Conservation (phyloP, 2,797 vertebrate species). For the Petrocephalus sullivani region DNA sequence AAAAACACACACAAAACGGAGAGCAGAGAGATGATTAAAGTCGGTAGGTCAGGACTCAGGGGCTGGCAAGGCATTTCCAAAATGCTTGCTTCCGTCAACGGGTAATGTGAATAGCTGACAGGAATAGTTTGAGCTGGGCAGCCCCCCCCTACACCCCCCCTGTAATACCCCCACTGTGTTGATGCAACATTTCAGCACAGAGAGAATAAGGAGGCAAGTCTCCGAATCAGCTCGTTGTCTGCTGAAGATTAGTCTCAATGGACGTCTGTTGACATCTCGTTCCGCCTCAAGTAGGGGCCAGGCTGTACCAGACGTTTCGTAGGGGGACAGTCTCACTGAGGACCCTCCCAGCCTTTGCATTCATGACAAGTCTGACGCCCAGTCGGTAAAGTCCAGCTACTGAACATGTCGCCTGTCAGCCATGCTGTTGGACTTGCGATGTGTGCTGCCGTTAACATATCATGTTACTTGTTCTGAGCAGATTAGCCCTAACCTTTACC, state of each 20-base stretch:
- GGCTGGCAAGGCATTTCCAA: slow-evolving; percentile 9
- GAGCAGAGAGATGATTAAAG: slow-evolving; percentile 4
- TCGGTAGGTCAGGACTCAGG: neutral
- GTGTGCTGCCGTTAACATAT: neutral
- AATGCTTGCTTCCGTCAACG: slow-evolving; percentile 29
- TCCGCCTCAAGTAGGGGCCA: slow-evolving; percentile 1
- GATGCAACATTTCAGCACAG: slow-evolving; percentile 20
- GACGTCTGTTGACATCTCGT: slow-evolving; percentile 16
- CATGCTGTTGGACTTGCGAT: neutral
- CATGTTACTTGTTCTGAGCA: neutral
- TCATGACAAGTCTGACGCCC: slow-evolving; percentile 34
- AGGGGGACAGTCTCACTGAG: slow-evolving; percentile 28
- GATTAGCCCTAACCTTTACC: neutral
- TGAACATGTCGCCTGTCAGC: neutral
- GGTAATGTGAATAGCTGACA: slow-evolving; percentile 16
- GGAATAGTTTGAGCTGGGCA: slow-evolving; percentile 13
- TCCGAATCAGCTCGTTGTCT: slow-evolving; percentile 13
- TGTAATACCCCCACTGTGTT: slow-evolving; percentile 14
- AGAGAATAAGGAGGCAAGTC: slow-evolving; percentile 32
- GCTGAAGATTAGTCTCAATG: slow-evolving; percentile 14
- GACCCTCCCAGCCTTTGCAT: slow-evolving; percentile 31
- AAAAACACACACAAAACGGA: neutral
- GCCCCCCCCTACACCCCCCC: neutral
- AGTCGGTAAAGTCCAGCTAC: slow-evolving; percentile 21
- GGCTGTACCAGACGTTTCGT: neutral